A percentile compares a stretch with the other conserved stretches of the same genome.
Conservation (phyloP, 2,113 vertebrate species). For the Phasianus colchicus region DNA sequence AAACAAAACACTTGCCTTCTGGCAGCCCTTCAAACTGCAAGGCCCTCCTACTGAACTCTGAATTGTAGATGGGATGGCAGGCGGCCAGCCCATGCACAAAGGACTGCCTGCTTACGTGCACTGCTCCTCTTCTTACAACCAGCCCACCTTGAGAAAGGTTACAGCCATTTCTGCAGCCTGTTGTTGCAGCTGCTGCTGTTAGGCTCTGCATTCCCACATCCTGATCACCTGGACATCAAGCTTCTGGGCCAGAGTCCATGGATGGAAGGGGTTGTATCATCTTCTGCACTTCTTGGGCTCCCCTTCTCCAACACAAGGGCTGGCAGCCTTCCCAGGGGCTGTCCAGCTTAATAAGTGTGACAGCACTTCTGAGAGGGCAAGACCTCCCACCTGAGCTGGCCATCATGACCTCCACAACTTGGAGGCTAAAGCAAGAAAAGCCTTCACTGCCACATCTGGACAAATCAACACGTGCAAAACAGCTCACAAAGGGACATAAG, state of each 20-base stretch:
- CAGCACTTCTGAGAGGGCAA: background rate
- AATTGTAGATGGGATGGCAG: accelerated
- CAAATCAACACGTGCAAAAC: background rate
- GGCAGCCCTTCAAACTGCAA: background rate
- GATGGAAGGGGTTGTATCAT: background rate
- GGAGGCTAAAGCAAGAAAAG: background rate
- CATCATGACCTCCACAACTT: background rate
- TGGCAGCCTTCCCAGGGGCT: background rate
- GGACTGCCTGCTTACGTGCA: accelerated
- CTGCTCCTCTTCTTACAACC: accelerated
- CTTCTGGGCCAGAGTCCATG: background rate
- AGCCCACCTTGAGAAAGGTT: background rate
- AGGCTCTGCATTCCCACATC: background rate
- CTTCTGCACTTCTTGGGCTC: background rate
- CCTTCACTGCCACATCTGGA: accelerated
- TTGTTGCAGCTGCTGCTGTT: background rate
- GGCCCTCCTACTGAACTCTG: background rate
- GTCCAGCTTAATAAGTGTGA: background rate
- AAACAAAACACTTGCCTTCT: background rate
- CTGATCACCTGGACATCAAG: background rate
- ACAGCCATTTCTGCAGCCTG: background rate
- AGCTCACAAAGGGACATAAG: background rate
- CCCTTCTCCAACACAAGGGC: background rate
- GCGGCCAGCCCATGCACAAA: accelerated
- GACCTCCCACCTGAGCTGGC: background rate